Percentiles rank a stretch among this genome's conserved stretches.
Conservation (phyloP, 2,888 invertebrate species). For the Cyclophora albipunctata region DNA sequence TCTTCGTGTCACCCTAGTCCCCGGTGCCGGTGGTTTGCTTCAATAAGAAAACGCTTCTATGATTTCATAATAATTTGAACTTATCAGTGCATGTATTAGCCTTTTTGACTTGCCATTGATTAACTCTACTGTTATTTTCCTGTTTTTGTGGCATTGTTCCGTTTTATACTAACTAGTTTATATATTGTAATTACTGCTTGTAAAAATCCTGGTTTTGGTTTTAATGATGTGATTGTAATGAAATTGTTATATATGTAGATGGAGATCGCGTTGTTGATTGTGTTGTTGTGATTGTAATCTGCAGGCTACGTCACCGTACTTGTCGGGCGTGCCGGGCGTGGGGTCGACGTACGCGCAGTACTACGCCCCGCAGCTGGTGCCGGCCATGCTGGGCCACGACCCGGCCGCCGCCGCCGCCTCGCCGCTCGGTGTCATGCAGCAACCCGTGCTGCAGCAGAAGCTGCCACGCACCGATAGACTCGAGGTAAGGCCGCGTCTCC, state of each 20-base stretch:
- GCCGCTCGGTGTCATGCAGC: slow-evolving; percentile 89
- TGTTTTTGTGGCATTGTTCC: no score
- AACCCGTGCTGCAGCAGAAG: slow-evolving; percentile 93
- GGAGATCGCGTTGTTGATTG: no score
- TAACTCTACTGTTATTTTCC: no score
- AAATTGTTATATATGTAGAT: no score
- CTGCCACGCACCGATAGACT: slow-evolving; percentile 95
- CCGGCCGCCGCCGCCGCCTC: slow-evolving; percentile 85
- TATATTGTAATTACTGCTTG: no score
- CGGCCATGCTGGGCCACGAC: slow-evolving; percentile 91
- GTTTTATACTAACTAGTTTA: no score
- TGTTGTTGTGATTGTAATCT: no score
- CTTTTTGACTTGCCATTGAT: slow-evolving; percentile 42
- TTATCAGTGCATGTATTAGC: slow-evolving; percentile 54
- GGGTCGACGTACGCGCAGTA: slow-evolving; percentile 94
- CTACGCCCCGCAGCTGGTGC: slow-evolving; percentile 92
- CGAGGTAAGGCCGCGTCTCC: slow-evolving; percentile 82
- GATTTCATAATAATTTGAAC: no score
- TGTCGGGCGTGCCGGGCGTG: slow-evolving; percentile 92
- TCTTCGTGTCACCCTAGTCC: slow-evolving; percentile 26
- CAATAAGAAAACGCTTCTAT: slow-evolving; percentile 8
- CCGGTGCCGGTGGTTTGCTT: slow-evolving; percentile 64
- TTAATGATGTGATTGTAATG: no score
- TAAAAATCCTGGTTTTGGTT: no score
- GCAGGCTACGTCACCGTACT: slow-evolving; percentile 93